These are phyloP conservation scores for Latrodectus hesperus DNA, from an alignment of 2,888 invertebrate genomes.

Conservation along the genomic window DNA sequence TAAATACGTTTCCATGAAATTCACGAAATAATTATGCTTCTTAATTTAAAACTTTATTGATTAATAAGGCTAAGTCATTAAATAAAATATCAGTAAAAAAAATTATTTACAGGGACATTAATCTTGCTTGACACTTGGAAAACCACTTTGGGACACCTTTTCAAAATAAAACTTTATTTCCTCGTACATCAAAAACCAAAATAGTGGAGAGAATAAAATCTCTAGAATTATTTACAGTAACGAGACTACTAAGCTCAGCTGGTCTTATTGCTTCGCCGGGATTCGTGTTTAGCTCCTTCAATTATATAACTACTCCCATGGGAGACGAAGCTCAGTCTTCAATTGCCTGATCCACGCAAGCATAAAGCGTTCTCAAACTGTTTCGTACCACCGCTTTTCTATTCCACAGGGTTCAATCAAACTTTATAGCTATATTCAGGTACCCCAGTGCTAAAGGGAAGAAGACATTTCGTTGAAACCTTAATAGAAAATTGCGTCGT, in stretches of 20 bases:
- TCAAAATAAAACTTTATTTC: too few relatives aligned
- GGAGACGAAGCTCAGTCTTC: neutral
- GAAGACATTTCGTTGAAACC: neutral
- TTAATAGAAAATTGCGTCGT: conserved; percentile 3
- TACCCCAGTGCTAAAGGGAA: neutral
- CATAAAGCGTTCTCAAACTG: conserved; percentile 1
- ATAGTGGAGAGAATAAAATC: neutral
- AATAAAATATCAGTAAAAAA: too few relatives aligned
- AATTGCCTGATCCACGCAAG: neutral
- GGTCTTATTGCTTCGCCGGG: conserved; percentile 19
- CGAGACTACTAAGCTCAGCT: conserved; percentile 8
- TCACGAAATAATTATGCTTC: too few relatives aligned
- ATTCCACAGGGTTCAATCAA: conserved; percentile 16
- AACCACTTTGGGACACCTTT: too few relatives aligned
- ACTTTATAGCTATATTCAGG: conserved; percentile 8
- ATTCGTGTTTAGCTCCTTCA: conserved; percentile 43
- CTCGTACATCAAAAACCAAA: too few relatives aligned
- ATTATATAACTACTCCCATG: conserved; percentile 41
- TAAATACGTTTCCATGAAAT: too few relatives aligned
- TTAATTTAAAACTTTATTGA: too few relatives aligned
- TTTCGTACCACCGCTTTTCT: neutral
- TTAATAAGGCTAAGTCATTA: too few relatives aligned
- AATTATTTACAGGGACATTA: too few relatives aligned
- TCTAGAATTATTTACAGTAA: neutral
- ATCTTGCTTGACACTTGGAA: too few relatives aligned